phyloP scores from a whole-genome alignment of 1,140 invertebrate genomes.

The Harlomillsia oculata region DNA sequence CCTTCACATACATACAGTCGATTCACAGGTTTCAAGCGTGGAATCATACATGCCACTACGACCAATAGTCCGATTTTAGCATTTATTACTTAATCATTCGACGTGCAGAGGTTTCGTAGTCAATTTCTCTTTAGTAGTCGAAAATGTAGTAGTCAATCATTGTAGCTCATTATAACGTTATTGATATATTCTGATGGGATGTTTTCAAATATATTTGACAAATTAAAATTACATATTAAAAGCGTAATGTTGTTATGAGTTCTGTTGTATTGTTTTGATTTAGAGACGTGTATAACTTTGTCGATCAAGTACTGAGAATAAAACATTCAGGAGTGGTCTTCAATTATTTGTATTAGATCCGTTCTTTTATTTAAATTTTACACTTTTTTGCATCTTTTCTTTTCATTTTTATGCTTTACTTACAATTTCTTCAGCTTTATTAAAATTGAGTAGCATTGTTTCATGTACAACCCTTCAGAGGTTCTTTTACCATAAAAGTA shows the following conservation, averaged over 20 bases:
- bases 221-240: conserved; percentile 5
- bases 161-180: conserved; percentile 19
- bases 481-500: too few relatives aligned
- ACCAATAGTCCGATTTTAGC: conserved; percentile 22
- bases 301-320: conserved; percentile 9
- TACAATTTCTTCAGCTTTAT: too few relatives aligned
- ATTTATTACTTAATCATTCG: too few relatives aligned
- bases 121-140: conserved; percentile 5
- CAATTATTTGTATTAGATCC: not conserved
- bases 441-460: too few relatives aligned
- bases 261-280: conserved; percentile 5
- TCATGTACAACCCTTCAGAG: too few relatives aligned
- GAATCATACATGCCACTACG: conserved; percentile 6
- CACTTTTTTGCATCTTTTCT: too few relatives aligned
- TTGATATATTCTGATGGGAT: not conserved
- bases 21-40: too few relatives aligned
- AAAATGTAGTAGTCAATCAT: conserved; percentile 23
- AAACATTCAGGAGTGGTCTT: conserved; percentile 10
- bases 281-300: conserved; percentile 2
- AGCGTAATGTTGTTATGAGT: not conserved
- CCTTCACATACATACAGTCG: too few relatives aligned
- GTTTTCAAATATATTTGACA: conserved; percentile 7
- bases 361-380: not conserved
- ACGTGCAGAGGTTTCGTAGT: too few relatives aligned
- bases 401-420: too few relatives aligned